Percentiles rank a stretch among this genome's conserved stretches.
Conservation (phyloP, 2,888 invertebrate species). For the Leucania comma region DNA sequence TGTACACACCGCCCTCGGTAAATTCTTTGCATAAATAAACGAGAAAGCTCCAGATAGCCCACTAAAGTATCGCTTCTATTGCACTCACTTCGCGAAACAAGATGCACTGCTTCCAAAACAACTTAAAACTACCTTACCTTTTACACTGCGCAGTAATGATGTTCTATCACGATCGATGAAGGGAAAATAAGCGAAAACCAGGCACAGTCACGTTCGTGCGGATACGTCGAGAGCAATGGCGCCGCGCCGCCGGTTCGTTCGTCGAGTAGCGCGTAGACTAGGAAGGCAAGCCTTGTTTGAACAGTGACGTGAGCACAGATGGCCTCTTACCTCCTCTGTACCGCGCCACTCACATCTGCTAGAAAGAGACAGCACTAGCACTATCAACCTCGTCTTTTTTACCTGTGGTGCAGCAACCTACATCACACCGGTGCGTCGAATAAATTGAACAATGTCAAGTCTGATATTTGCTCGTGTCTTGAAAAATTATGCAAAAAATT, state of each 20-base stretch:
- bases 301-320: constrained; percentile 82
- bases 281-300: constrained; percentile 89
- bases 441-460: constrained; percentile 84
- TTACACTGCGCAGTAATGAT: constrained; percentile 89
- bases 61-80: constrained; percentile 70
- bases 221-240: constrained; percentile 89
- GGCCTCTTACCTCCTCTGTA: constrained; percentile 73
- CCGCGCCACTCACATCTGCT: constrained; percentile 18
- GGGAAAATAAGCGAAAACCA: constrained; percentile 85
- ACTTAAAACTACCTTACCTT: constrained; percentile 87
- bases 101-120: constrained; percentile 84
- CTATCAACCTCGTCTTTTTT: constrained; percentile 69
- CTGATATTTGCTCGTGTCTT: constrained; percentile 80
- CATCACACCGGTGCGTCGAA: constrained; percentile 84
- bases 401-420: constrained; percentile 89
- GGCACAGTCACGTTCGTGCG: constrained; percentile 89
- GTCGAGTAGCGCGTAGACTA: constrained; percentile 86
- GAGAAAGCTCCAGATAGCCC: constrained; percentile 84
- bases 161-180: constrained; percentile 87
- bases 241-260: constrained; percentile 81
- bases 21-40: constrained; percentile 90
- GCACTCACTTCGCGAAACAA: constrained; percentile 81
- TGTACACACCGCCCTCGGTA: constrained; percentile 88
- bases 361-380: constrained; percentile 73
- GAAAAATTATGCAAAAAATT: constrained; percentile 81